These are phyloP conservation scores for Yponomeuta sedellus DNA, from an alignment of 2,888 invertebrate species.

Conservation along the genomic window DNA sequence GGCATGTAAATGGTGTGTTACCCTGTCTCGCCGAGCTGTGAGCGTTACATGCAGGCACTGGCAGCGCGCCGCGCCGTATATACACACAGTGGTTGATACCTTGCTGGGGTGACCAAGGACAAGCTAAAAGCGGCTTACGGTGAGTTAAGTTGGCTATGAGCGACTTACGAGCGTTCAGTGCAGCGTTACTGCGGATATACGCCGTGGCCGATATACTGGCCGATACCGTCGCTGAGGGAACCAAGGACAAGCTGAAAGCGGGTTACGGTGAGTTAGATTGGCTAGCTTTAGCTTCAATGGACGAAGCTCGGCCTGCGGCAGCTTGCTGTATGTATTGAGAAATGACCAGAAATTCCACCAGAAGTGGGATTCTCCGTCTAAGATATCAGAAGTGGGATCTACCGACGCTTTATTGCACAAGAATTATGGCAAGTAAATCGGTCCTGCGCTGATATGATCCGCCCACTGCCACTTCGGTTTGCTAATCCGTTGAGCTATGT, in stretches of 20 bases:
- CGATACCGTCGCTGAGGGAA: slow-evolving; percentile 83
- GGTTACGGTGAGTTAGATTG: slow-evolving; percentile 81
- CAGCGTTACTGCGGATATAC: slow-evolving; percentile 83
- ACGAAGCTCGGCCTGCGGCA: no score
- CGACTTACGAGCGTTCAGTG: slow-evolving; percentile 92
- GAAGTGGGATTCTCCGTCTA: no score
- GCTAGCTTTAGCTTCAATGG: neutral
- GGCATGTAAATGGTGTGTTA: slow-evolving; percentile 87
- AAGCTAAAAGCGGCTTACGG: slow-evolving; percentile 89
- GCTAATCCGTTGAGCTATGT: no score
- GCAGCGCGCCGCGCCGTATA: slow-evolving; percentile 81
- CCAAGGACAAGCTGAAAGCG: slow-evolving; percentile 77
- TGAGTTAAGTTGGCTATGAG: slow-evolving; percentile 63
- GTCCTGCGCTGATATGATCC: no score
- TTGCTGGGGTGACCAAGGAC: slow-evolving; percentile 71
- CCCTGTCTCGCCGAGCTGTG: slow-evolving; percentile 91
- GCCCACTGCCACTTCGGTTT: no score
- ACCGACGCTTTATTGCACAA: no score
- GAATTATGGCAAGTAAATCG: no score
- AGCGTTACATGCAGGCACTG: slow-evolving; percentile 88
- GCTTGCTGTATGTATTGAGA: no score
- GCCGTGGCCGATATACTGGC: slow-evolving; percentile 91
- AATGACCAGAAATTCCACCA: neutral
- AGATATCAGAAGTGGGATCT: no score
- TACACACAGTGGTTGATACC: slow-evolving; percentile 90